These are phyloP conservation scores for Dermolepida albohirtum DNA, from an alignment of 2,888 invertebrate genomes.

Conservation along the genomic window DNA sequence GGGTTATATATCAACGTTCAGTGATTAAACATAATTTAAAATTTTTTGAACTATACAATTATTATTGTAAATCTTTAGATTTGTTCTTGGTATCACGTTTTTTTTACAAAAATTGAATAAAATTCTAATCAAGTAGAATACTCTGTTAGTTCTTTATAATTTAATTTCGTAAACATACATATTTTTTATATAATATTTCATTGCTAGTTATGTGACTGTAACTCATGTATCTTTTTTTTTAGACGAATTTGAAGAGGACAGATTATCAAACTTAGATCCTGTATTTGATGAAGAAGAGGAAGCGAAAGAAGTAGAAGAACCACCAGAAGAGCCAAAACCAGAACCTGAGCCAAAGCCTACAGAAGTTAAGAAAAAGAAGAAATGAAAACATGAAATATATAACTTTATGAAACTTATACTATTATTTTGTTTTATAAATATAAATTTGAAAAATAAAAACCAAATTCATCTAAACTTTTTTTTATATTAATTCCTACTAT, in stretches of 20 bases:
- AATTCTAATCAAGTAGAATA: no score
- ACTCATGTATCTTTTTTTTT: slow-evolving; percentile 10
- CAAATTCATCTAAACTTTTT: no score
- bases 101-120: no score
- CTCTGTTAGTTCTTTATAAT: no score
- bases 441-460: not conserved
- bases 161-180: no score
- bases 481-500: no score
- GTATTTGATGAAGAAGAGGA: not conserved
- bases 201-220: not conserved
- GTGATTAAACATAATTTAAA: no score
- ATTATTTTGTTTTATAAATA: not conserved
- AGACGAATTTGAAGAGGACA: slow-evolving; percentile 1
- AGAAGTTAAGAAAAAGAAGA: slow-evolving; percentile 45
- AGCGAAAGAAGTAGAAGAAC: not conserved
- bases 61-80: no score
- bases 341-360: slow-evolving; percentile 45
- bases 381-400: slow-evolving; percentile 5
- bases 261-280: not conserved
- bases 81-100: no score
- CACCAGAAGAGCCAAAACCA: slow-evolving; percentile 23
- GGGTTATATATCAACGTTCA: no score
- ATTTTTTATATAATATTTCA: no score
- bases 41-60: no score
- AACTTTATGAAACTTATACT: not conserved